These are phyloP conservation scores for Chionis minor DNA, from an alignment of 2,113 vertebrate genomes.

Conservation along the genomic window DNA sequence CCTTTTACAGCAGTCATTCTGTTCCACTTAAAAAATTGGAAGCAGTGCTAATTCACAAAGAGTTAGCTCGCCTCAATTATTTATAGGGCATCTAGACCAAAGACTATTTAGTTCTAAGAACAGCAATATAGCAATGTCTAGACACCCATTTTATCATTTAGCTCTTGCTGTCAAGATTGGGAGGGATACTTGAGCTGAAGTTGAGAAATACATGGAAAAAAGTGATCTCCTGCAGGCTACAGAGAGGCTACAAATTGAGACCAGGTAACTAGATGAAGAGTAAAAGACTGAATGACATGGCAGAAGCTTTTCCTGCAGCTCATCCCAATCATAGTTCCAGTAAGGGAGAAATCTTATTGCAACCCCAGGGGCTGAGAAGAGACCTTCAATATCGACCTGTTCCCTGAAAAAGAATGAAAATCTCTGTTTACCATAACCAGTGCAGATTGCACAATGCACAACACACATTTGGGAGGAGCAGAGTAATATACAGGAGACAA, in stretches of 20 bases:
- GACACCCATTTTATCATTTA: constrained; percentile 31
- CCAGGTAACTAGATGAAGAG: not conserved
- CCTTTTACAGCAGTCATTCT: constrained; percentile 14
- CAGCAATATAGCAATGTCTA: constrained; percentile 30
- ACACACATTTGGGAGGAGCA: not conserved
- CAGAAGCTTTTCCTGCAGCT: not conserved
- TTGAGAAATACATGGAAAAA: not conserved
- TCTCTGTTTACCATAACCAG: not conserved
- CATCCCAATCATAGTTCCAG: not conserved
- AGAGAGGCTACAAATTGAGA: constrained; percentile 6
- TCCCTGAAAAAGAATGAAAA: not conserved
- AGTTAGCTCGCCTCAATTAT: constrained; percentile 19
- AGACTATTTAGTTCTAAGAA: constrained; percentile 24
- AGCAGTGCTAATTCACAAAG: constrained; percentile 40
- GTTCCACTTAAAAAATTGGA: constrained; percentile 23
- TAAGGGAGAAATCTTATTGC: not conserved
- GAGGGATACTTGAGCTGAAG: not conserved
- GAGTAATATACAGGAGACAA: not conserved
- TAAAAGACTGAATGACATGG: not conserved
- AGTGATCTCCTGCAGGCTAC: not conserved
- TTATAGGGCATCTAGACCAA: constrained; percentile 13
- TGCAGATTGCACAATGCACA: not conserved
- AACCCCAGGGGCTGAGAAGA: not conserved
- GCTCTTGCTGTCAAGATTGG: not conserved
- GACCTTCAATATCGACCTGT: not conserved